phyloP scores from a whole-genome alignment of 2,113 vertebrate genomes.

The Callocephalon fimbriatum region DNA sequence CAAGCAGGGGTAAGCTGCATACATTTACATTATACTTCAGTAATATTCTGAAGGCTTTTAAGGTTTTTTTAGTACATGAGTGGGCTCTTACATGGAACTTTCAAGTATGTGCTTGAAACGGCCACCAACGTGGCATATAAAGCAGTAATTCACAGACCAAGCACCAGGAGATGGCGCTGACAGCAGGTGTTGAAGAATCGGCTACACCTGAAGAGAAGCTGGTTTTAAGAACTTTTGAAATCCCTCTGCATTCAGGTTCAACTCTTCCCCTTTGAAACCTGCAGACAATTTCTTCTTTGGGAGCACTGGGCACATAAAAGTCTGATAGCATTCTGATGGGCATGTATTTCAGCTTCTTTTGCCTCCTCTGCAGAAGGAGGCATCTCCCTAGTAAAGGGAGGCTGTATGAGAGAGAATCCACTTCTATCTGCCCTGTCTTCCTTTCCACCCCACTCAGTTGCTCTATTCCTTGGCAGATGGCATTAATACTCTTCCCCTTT shows the following conservation, averaged over 20 bases:
- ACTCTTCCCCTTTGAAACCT: background rate
- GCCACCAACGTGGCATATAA: rapidly evolving
- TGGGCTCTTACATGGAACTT: too few species aligned
- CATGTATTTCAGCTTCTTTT: background rate
- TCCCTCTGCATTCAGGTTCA: background rate
- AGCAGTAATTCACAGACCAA: background rate
- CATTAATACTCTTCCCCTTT: background rate
- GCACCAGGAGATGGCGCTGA: background rate
- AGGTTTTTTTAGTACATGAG: background rate
- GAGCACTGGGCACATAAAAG: background rate
- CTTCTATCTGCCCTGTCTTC: background rate
- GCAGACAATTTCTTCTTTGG: background rate
- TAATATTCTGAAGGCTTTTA: background rate
- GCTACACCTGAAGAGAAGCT: background rate
- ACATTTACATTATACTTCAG: background rate
- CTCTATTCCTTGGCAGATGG: background rate
- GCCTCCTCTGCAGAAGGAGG: background rate
- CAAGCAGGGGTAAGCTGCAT: rapidly evolving
- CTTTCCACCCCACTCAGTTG: background rate
- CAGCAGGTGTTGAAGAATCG: background rate
- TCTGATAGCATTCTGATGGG: background rate
- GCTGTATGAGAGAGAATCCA: background rate
- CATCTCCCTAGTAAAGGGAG: background rate
- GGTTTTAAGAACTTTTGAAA: background rate
- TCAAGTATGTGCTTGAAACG: rapidly evolving